phyloP scores from a whole-genome alignment of 2,113 vertebrate genomes.

The Notothenia coriiceps region DNA sequence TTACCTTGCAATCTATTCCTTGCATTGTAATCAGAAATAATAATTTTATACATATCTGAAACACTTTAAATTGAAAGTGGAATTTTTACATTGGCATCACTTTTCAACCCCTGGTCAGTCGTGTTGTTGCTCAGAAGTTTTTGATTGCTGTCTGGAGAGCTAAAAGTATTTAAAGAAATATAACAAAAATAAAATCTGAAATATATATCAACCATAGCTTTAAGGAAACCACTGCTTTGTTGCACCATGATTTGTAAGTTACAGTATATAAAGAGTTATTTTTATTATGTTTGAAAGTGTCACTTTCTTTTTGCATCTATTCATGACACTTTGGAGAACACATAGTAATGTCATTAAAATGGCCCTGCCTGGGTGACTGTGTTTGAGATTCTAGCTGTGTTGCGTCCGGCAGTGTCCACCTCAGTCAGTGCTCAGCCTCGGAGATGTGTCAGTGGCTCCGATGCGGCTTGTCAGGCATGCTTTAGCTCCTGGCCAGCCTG shows the following conservation, averaged over 20 bases:
- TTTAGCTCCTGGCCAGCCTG: constrained; percentile 66
- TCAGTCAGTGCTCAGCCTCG: constrained; percentile 71
- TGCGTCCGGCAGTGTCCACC: constrained; percentile 73
- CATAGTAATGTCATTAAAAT: constrained; percentile 52
- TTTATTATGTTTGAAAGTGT: background rate
- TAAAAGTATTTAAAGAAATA: too few species aligned
- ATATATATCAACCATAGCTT: too few species aligned
- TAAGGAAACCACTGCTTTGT: background rate
- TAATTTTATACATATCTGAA: background rate
- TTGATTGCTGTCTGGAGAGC: too few species aligned
- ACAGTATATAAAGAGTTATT: background rate
- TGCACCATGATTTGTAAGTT: background rate
- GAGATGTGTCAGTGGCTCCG: constrained; percentile 80
- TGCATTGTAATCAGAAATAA: background rate
- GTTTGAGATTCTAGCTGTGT: constrained; percentile 68
- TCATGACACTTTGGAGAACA: constrained; percentile 32
- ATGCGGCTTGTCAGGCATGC: constrained; percentile 84
- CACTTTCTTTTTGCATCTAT: constrained; percentile 21
- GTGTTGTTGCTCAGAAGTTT: too few species aligned
- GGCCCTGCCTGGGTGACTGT: constrained; percentile 57
- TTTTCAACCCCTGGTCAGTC: too few species aligned
- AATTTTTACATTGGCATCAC: background rate
- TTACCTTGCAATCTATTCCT: background rate
- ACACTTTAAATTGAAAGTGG: background rate
- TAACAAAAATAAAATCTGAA: too few species aligned